Percentiles rank a stretch among this genome's conserved stretches.
Evolutionary conservation across 2,888 invertebrate species (phyloP).

Genomic region (Sabellastarte sp.): DNA sequence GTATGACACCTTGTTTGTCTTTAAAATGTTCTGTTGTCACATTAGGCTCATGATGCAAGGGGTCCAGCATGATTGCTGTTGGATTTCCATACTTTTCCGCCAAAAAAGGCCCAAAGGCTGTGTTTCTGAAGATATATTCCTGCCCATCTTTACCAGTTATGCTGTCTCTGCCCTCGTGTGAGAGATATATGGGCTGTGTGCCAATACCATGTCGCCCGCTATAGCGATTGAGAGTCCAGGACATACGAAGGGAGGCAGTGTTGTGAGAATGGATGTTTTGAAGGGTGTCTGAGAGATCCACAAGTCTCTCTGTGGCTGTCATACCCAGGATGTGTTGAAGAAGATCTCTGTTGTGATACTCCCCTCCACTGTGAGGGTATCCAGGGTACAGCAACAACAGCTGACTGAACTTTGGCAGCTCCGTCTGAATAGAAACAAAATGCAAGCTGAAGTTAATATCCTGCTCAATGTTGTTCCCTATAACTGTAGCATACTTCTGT

Average conservation of each 20-base stretch:
- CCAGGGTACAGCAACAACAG: constrained; percentile 48
- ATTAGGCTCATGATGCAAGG: constrained; percentile 26
- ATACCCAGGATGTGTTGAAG: constrained; percentile 35
- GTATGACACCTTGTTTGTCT: constrained; percentile 51
- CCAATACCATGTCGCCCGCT: constrained; percentile 50
- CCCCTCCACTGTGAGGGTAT: constrained; percentile 47
- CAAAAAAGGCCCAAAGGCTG: constrained; percentile 52
- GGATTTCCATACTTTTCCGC: constrained; percentile 55
- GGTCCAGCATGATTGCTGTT: constrained; percentile 34
- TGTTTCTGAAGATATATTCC: constrained; percentile 52
- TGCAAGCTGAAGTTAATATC: too few species aligned
- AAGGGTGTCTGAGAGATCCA: too few species aligned
- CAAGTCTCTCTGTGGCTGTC: constrained; percentile 15
- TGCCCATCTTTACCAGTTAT: constrained; percentile 36
- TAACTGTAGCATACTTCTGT: too few species aligned
- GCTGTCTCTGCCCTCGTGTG: constrained; percentile 49
- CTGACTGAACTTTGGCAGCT: constrained; percentile 45
- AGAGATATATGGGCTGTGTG: constrained; percentile 40
- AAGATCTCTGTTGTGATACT: constrained; percentile 41
- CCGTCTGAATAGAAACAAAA: constrained; percentile 39
- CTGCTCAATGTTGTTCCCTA: too few species aligned
- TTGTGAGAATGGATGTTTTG: constrained; percentile 44
- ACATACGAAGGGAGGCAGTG: constrained; percentile 52
- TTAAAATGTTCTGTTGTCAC: constrained; percentile 40
- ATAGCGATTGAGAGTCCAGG: constrained; percentile 46